Evolutionary conservation across 2,888 invertebrate genomes (phyloP), one percentile per base, ranked within the genome.

Genomic region (Drosophila putrida): DNA sequence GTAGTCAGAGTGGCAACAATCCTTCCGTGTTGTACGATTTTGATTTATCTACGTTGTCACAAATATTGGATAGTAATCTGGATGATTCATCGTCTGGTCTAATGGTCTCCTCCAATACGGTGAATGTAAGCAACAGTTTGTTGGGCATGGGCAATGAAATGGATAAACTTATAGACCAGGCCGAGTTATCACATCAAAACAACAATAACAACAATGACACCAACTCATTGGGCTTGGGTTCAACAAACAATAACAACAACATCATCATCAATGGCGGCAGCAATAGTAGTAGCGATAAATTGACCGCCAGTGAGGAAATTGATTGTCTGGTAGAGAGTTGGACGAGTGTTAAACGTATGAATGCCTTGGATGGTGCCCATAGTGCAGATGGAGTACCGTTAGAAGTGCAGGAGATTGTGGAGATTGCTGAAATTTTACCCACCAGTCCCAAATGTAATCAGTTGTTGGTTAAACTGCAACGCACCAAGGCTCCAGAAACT

Each of bases 361-460:
- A 90, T 60, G 87, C 90, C 0, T 53, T 91, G 53, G 78, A 75
- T 50, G 72, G 69, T 0, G 78, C 63, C 1, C 68, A 75, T 27
- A 68, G 75, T 59, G 74, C 64, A 0, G 75, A 63, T 27, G 80
- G 78, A 6, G 54, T 49, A 1, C 20, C 69, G 11, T 54, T 71
- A 27, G 74, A 72, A 31, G 44, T 49, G 4, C 74, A 85, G 25
- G 90, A 91, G 57, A 75, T 91, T 13, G 78, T 90, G 0, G 91
- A 91, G 64, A 92, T 92, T 39, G 83, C 94, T 0, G 95, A 95
- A 80, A 94, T 96, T 44, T 88, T 95, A 64, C 95, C 96, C 0
- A 95, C 95, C 0, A 94, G 94, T 71, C 96, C 88, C 0, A 88
- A 96, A 88, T 95, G 95, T 71, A 94, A 94, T 69, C 95, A 95